Conservation (phyloP, 2,888 invertebrate genomes). For the Coelopa pilipes region DNA sequence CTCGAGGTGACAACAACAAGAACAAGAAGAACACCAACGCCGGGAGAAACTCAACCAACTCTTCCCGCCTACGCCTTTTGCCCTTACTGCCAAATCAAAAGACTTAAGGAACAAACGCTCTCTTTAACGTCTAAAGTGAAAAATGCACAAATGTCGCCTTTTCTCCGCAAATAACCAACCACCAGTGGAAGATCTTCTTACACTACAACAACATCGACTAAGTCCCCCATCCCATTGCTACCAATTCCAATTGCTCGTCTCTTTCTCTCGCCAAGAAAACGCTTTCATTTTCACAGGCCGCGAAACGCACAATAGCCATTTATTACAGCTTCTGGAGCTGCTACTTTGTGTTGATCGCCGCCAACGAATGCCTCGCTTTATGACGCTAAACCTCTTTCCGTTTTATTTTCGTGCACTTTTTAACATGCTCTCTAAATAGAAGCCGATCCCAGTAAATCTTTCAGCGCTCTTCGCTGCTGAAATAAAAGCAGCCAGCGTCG, state of each 20-base stretch:
- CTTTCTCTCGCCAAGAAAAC: neutral
- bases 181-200: no score
- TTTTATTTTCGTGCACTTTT: slow-evolving; percentile 2
- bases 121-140: neutral
- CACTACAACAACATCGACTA: no score
- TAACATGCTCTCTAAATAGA: slow-evolving; percentile 6
- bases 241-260: no score
- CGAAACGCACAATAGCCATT: slow-evolving; percentile 8
- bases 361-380: slow-evolving; percentile 5
- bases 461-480: neutral
- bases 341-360: neutral
- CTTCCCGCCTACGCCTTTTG: neutral
- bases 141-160: no score
- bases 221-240: no score
- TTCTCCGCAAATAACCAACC: no score
- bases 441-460: neutral
- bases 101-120: neutral
- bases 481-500: neutral
- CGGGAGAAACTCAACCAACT: no score
- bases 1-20: no score
- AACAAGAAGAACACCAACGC: no score
- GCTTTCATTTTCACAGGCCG: slow-evolving; percentile 39
- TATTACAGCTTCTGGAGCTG: neutral
- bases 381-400: slow-evolving; percentile 2
- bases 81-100: neutral